phyloP scores from a whole-genome alignment of 2,113 vertebrate species.

The Chaetodon auriga region DNA sequence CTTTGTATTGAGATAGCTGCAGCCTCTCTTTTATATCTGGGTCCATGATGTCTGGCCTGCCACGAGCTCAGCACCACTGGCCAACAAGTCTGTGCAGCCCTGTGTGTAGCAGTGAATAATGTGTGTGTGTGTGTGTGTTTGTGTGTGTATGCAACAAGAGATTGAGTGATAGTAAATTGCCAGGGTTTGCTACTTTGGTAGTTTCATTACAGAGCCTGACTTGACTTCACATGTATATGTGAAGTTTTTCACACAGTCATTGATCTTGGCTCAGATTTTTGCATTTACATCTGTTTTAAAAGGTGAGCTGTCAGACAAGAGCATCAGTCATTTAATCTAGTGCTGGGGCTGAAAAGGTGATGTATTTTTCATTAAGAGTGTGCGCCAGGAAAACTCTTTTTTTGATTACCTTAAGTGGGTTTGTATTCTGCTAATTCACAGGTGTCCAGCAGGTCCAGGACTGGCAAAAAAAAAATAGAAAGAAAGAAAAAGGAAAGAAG shows the following conservation, averaged over 20 bases:
- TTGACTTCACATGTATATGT: neutral
- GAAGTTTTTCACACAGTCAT: neutral
- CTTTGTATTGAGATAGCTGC: slow-evolving; percentile 67
- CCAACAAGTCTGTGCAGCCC: slow-evolving; percentile 43
- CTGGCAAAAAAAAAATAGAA: neutral
- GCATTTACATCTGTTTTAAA: neutral
- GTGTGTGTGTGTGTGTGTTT: neutral
- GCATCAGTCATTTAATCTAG: neutral
- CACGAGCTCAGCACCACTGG: slow-evolving; percentile 23
- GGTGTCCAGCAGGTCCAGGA: neutral
- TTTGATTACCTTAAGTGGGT: neutral
- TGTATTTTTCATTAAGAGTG: neutral
- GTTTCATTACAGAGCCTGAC: neutral
- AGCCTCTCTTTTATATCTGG: slow-evolving; percentile 61
- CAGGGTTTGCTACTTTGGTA: slow-evolving; percentile 23
- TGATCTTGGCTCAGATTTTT: neutral
- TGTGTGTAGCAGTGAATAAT: slow-evolving; percentile 45
- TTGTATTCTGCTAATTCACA: neutral
- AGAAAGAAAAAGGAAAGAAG: too few relatives aligned
- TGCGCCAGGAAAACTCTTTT: neutral
- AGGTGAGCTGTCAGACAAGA: neutral
- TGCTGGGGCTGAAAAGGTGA: neutral
- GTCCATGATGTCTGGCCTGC: slow-evolving; percentile 49
- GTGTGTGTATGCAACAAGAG: slow-evolving; percentile 14
- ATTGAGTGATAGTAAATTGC: slow-evolving; percentile 48